Percentiles rank a stretch among this genome's conserved stretches.
Conservation (phyloP, 2,888 invertebrate genomes). For the Protodeltote pygarga region DNA sequence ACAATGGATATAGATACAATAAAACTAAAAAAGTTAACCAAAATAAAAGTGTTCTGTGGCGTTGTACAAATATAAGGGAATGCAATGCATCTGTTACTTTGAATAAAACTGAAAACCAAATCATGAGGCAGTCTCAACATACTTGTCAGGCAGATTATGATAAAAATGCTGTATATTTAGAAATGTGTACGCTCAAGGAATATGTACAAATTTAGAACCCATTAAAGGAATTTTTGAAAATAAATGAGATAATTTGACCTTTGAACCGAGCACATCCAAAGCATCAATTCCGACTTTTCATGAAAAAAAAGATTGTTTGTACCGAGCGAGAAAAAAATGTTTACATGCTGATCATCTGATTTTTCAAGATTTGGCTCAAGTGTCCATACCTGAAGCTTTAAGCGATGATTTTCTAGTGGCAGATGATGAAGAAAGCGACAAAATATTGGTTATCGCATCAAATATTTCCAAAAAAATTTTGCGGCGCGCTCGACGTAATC, state of each 20-base stretch:
- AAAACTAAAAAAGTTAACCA: slow-evolving; percentile 14
- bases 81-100: slow-evolving; percentile 16
- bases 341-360: slow-evolving; percentile 10
- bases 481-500: not conserved
- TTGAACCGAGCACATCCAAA: slow-evolving; percentile 9
- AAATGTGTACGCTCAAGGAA: slow-evolving; percentile 14
- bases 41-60: slow-evolving; percentile 14
- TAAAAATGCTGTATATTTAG: slow-evolving; percentile 14
- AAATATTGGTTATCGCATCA: slow-evolving; percentile 3
- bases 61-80: slow-evolving; percentile 16
- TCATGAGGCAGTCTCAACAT: slow-evolving; percentile 1
- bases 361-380: slow-evolving; percentile 17
- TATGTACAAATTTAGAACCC: slow-evolving; percentile 11
- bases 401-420: slow-evolving; percentile 2
- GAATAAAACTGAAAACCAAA: not conserved
- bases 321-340: not conserved
- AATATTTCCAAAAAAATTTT: not conserved
- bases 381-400: slow-evolving; percentile 3
- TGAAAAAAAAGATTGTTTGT: slow-evolving; percentile 9
- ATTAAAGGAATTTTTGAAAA: slow-evolving; percentile 15
- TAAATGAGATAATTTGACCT: slow-evolving; percentile 10
- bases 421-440: slow-evolving; percentile 12
- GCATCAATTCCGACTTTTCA: slow-evolving; percentile 12
- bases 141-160: slow-evolving; percentile 12
- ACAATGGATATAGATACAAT: slow-evolving; percentile 18